These are phyloP conservation scores for rabbit (Oryctolagus cuniculus) DNA, from an alignment of 2,113 vertebrate species.

Conservation along the genomic window mOryCun1.1 NC_091439.1:84061501-84062000, in stretches of 20 bases:
- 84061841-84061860: too few relatives aligned
- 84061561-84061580: not conserved
- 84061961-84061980: too few relatives aligned
- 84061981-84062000: too few relatives aligned
- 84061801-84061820: too few relatives aligned
- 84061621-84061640: not conserved
- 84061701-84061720: not conserved
- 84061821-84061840: too few relatives aligned
- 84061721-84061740: slow-evolving; percentile 19
- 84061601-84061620: not conserved
- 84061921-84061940: too few relatives aligned
- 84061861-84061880: too few relatives aligned
- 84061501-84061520: not conserved
- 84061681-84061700: not conserved
- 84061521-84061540: not conserved
- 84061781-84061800: too few relatives aligned
- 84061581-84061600: not conserved
- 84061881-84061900: too few relatives aligned
- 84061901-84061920: too few relatives aligned
- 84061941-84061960: too few relatives aligned
- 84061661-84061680: not conserved
- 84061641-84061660: not conserved
- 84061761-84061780: too few relatives aligned
- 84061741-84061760: not conserved
- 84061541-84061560: not conserved